These are phyloP conservation scores for Antigone vipio DNA, from an alignment of 2,113 vertebrate species.

Conservation along the genomic window DNA sequence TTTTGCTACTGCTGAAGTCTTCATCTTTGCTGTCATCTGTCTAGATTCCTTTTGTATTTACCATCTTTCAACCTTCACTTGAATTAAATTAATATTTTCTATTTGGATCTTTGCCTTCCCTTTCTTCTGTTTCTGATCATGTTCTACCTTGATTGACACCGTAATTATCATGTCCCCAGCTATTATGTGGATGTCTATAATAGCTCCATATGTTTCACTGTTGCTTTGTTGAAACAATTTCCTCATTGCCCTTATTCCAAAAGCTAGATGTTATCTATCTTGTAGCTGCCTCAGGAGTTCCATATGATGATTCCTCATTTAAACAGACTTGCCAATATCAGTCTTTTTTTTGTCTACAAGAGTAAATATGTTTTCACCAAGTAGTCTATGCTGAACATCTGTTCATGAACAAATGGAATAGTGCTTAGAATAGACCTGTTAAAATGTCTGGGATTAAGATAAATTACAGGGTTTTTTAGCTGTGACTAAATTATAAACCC, in stretches of 20 bases:
- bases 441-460: background rate
- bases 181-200: background rate
- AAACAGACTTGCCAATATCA: background rate
- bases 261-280: constrained; percentile 5
- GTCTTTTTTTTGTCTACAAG: background rate
- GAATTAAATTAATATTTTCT: background rate
- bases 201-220: background rate
- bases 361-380: background rate
- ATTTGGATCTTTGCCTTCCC: background rate
- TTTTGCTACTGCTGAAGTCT: background rate
- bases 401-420: background rate
- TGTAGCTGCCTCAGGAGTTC: background rate
- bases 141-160: constrained; percentile 11
- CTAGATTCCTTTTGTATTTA: background rate
- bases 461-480: background rate
- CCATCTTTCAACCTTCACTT: background rate
- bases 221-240: constrained; percentile 37
- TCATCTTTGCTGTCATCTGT: background rate
- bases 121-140: constrained; percentile 29
- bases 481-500: background rate
- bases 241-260: background rate
- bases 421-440: background rate
- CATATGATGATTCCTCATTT: background rate
- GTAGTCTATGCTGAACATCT: background rate
- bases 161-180: background rate